Conservation (phyloP, 2,113 vertebrate species). For the Pongo pygmaeus region DNA sequence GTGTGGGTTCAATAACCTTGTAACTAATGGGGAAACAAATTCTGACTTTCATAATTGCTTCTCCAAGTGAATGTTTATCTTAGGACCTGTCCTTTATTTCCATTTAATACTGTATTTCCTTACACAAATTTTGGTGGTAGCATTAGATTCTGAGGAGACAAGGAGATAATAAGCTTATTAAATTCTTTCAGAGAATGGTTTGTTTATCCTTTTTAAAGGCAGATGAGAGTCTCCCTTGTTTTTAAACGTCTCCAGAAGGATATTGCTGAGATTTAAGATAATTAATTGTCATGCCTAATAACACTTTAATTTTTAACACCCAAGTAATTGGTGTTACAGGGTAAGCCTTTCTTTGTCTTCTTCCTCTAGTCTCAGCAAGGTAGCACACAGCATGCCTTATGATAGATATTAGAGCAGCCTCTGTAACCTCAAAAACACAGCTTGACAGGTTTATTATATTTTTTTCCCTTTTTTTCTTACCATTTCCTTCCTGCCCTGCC, state of each 20-base stretch:
- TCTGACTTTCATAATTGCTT: constrained; percentile 4
- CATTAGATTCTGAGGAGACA: constrained; percentile 47
- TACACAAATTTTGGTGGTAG: constrained; percentile 12
- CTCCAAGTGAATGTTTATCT: constrained; percentile 23
- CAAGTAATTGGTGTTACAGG: neutral
- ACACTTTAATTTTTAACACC: constrained; percentile 28
- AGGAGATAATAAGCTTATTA: constrained; percentile 24
- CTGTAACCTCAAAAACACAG: neutral
- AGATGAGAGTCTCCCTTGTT: neutral
- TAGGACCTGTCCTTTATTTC: constrained; percentile 41
- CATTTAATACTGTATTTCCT: constrained; percentile 9
- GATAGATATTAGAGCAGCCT: neutral
- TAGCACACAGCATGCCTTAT: neutral
- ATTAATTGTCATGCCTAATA: constrained; percentile 34
- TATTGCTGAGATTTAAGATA: constrained; percentile 32
- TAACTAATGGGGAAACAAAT: neutral
- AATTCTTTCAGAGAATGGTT: constrained; percentile 21
- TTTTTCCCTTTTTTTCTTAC: neutral
- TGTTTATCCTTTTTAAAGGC: constrained; percentile 30
- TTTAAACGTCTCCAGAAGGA: neutral
- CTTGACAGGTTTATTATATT: neutral
- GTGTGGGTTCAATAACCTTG: constrained; percentile 1
- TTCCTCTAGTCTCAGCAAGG: neutral
- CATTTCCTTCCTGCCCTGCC: fast-evolving
- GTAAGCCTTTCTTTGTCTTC: neutral